A percentile compares a stretch with the other conserved stretches of the same genome.
Evolutionary conservation across 2,113 vertebrate genomes (phyloP).

Genomic region (Propithecus coquereli): DNA sequence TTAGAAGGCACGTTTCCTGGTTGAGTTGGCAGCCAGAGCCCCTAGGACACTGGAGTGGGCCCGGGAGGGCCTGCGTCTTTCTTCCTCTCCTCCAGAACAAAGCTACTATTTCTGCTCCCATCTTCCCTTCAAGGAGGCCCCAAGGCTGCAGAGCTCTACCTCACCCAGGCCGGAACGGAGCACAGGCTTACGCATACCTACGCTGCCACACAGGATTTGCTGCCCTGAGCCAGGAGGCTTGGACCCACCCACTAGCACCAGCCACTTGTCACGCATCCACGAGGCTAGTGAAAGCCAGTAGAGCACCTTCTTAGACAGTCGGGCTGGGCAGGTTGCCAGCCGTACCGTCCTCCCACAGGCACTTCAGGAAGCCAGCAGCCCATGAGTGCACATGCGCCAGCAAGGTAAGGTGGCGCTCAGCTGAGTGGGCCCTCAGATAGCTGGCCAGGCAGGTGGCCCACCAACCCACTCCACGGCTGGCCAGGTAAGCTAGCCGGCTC

Average conservation of each 20-base stretch:
- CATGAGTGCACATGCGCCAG: not conserved
- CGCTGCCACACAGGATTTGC: not conserved
- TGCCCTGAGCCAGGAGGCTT: not conserved
- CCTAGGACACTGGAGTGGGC: conserved; percentile 39
- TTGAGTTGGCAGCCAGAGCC: conserved; percentile 51
- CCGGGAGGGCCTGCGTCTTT: conserved; percentile 58
- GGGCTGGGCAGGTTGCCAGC: not conserved
- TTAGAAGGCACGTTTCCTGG: conserved; percentile 62
- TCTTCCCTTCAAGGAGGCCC: conserved; percentile 38
- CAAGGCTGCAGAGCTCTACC: not conserved
- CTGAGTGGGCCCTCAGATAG: not conserved
- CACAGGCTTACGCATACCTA: not conserved
- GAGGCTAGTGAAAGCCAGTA: not conserved
- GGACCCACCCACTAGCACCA: not conserved
- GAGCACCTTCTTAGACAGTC: not conserved
- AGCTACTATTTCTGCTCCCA: conserved; percentile 58
- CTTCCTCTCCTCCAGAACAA: conserved; percentile 77
- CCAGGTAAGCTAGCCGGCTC: not conserved
- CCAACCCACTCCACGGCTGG: not conserved
- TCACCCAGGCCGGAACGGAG: not conserved
- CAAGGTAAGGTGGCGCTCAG: not conserved
- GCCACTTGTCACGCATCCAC: not conserved
- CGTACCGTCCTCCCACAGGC: not conserved
- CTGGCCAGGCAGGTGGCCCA: not conserved
- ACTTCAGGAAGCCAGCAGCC: not conserved